Evolutionary conservation across 2,797 vertebrate species (phyloP), one percentile per base, ranked within the genome.

Genomic region (Furcifer pardalis): DNA sequence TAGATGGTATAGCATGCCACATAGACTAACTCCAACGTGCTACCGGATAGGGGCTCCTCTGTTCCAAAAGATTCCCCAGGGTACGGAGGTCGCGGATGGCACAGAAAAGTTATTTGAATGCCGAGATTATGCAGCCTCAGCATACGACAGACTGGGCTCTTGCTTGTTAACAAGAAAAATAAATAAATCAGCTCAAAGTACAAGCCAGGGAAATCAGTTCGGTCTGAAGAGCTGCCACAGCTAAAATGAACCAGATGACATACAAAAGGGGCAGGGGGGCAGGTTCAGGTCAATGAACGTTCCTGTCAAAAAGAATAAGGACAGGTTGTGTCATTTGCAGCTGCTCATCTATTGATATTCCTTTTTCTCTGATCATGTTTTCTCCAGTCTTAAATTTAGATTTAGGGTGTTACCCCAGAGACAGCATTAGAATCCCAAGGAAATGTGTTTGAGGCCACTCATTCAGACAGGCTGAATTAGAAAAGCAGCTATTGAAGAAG

Each of bases 181-280:
- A 75, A 82, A 88, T 37, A 82, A 35, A 84, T 69, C 69, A 89
- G 88, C 83, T 83, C 84, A 90, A 90, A 73, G 3, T 77, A 75
- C 87, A 79, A 86, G 84, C 86, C 44, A 23, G 65, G 56, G n/a
- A 21, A 42, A 32, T 88, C 59, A 17, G 77, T 87, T 91, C 84
- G 83, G 79, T 76, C 81, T 69, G 66, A 87, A 84, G 74, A 42
- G 27, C 32, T 77, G 80, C 52, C 75, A 77, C 79, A 79, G 0
- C 69, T 27, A 78, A 52, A 10, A 0, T 3, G 21, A 1, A 68
- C 79, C 79, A 87, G 81, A 23, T 52, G 69, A 59, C 72, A 84
- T 46, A 17, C 52, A 56, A 56, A 19, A 56, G 81, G 85, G n/a
- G 13, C 17, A 19, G 21, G 81, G 85, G n/a, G 13, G 15, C n/a